Percentiles rank a stretch among this genome's conserved stretches.
These are phyloP conservation scores for Rhabdornis inornatus DNA, from an alignment of 2,113 vertebrate genomes.

Conservation along the genomic window DNA sequence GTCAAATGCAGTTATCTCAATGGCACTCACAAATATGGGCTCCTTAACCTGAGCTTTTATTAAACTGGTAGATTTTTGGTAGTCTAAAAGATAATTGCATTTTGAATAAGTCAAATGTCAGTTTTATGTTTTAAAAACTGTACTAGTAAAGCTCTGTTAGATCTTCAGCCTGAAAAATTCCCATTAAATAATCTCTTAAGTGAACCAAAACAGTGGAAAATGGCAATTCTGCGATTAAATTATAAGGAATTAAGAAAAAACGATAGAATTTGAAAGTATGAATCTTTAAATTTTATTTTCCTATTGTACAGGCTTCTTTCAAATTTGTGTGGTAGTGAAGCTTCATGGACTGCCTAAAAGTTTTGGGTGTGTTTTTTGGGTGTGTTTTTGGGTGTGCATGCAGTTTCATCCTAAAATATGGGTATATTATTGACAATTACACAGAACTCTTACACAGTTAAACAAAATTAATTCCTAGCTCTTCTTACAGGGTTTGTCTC, in stretches of 20 bases:
- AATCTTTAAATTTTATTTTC: background rate
- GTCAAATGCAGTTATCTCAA: constrained; percentile 36
- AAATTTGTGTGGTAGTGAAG: background rate
- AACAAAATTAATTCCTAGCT: background rate
- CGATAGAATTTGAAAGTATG: background rate
- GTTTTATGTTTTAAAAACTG: background rate
- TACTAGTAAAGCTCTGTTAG: background rate
- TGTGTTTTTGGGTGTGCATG: background rate
- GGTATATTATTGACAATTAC: background rate
- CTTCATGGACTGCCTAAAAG: background rate
- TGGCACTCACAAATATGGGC: constrained; percentile 2
- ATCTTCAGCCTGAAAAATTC: background rate
- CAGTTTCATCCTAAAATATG: background rate
- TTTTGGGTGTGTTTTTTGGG: background rate
- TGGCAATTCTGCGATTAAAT: background rate
- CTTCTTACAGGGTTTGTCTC: background rate
- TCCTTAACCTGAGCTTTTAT: constrained; percentile 26
- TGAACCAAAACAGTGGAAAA: background rate
- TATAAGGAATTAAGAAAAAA: background rate
- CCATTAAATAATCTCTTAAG: background rate
- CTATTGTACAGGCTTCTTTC: background rate
- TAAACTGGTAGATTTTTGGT: background rate
- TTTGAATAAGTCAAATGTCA: background rate
- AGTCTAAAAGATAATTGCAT: background rate
- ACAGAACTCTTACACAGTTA: background rate